Conservation (phyloP, 2,797 vertebrate genomes). For the Sebastes dallii region DNA sequence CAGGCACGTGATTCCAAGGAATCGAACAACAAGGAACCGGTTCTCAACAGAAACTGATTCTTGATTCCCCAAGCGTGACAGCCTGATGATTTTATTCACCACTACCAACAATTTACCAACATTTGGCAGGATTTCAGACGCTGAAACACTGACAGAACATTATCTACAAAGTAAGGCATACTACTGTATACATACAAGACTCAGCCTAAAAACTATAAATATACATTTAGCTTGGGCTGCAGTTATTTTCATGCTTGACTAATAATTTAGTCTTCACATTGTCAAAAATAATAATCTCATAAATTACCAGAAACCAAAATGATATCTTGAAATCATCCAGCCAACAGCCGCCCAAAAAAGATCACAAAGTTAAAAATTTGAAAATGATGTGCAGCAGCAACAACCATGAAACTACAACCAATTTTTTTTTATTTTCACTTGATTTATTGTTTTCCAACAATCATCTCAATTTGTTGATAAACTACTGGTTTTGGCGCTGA, state of each 20-base stretch:
- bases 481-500: conserved; percentile 13
- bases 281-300: conserved; percentile 7
- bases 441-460: conserved; percentile 24
- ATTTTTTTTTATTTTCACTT: conserved; percentile 11
- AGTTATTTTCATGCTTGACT: conserved; percentile 7
- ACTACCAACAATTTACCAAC: no score
- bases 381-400: neutral
- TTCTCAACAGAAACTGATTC: no score
- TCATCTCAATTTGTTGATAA: conserved; percentile 11
- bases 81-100: no score
- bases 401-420: neutral
- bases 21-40: no score
- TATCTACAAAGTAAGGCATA: neutral
- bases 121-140: no score
- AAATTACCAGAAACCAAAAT: conserved; percentile 17
- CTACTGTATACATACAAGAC: neutral
- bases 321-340: neutral
- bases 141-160: neutral
- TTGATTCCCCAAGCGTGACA: no score
- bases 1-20: no score
- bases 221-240: neutral
- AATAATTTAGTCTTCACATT: neutral
- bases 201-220: neutral
- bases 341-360: neutral
- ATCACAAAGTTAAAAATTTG: neutral